Evolutionary conservation across 2,113 vertebrate genomes (phyloP), one percentile per base, ranked within the genome.

Genomic region (Larimichthys polyactis): DNA sequence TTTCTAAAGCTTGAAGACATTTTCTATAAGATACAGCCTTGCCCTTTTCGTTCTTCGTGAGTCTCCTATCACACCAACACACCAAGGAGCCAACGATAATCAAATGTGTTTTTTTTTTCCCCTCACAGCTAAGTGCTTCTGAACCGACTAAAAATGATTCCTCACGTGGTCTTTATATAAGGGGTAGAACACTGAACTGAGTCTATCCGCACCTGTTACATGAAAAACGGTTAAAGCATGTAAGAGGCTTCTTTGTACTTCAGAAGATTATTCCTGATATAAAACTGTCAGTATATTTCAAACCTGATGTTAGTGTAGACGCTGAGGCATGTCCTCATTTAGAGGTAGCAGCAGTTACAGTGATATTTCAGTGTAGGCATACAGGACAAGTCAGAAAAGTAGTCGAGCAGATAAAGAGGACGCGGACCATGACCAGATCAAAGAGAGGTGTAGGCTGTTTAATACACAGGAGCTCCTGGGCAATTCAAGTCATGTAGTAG

Each of bases 121-220:
- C 46, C 7, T 49, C 27, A 58, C 71, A 79, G 19, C 20, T 71
- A 64, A 74, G 64, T 44, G 43, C 44, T 64, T 58, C 29, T 44
- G 11, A 46, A 57, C 55, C 27, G 64, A 36, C 51, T 40, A 32
- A 79, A 78, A 6, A 81, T 88, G 22, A 63, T 65, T 24, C 76
- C 54, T 90, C 82, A 88, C 75, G 85, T 91, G 89, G 63, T 89
- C 40, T 87, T 85, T 71, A 73, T 85, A 87, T 89, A 72, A 82
- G 27, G 71, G 22, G 67, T 22, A 69, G 43, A 79, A 64, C 79
- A 84, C n/a, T 43, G 44, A 83, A 83, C 75, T 60, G 72, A 84
- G 75, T 89, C 65, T 90, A 57, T 84, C 80, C 59, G 84, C 91
- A 94, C 93, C 91, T 95, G 91, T 89, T 87, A 65, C 77, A 86